Conservation (phyloP, 2,888 invertebrate genomes). For the Monopis laevigella region DNA sequence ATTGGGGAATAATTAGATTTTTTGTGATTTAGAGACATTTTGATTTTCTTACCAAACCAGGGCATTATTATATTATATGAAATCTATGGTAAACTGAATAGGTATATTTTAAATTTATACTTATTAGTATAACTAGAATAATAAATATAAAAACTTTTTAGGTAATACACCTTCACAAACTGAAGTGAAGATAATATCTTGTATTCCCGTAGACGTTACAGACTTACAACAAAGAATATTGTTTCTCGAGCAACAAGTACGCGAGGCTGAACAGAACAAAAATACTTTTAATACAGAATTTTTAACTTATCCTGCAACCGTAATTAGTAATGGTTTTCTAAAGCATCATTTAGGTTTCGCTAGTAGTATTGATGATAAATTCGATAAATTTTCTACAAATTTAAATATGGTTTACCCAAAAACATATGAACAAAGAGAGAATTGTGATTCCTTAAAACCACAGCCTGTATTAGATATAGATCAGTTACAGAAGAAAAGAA, state of each 20-base stretch:
- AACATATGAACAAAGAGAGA: not conserved
- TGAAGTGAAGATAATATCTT: conserved; percentile 58
- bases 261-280: conserved; percentile 12
- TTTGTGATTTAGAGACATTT: no score
- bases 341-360: not conserved
- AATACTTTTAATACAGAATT: not conserved
- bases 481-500: not conserved
- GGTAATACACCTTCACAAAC: conserved; percentile 54
- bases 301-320: not conserved
- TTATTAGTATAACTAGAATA: no score
- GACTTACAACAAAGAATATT: conserved; percentile 50
- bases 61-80: no score
- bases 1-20: no score
- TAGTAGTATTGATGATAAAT: not conserved
- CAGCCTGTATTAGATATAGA: not conserved
- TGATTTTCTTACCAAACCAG: no score
- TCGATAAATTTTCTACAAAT: not conserved
- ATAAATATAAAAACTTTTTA: no score
- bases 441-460: not conserved
- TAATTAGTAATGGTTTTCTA: not conserved
- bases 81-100: no score
- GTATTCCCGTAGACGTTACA: conserved; percentile 56
- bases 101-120: conserved; percentile 1
- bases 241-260: conserved; percentile 37
- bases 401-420: not conserved